Base-by-base conservation (phyloP, 2,888 invertebrate species). In the Drosophila engyochracea region DNA sequence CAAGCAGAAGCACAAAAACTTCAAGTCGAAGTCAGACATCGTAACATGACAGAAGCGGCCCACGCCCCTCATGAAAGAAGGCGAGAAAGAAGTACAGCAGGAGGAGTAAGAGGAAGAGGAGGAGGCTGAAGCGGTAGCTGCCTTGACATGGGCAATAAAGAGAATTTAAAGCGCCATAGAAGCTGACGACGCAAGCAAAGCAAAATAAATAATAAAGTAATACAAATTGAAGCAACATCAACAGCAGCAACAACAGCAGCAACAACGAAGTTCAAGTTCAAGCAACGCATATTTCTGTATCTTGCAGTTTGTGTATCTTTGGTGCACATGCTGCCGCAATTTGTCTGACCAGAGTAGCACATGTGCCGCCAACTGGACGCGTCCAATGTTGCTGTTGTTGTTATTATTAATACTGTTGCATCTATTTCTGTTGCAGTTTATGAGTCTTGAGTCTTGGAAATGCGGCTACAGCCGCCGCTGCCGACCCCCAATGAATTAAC, bases 61-160 rank as follows among this genome's bases (percentile, higher is more conserved):
- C 77, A 76, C 77, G 69, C 73, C 68, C 68, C 39, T 16, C 16
- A 16, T 25, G 47, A 25, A 35, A 33, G 28, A 44, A 31, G 19
- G 5, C 28, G 10, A 25, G 39, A 9, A 22, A 25, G 14, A 16
- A 16, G 25, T 9, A 47, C 22, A 16, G 47, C 0, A 47, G 25
- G 25, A 9, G 25, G 9, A 31, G 33, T 3, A 16, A 54, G 14
- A 31, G 39, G 1, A 6, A 3, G 5, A 31, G 14, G 51, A 12
- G 7, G 30, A 22, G 28, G 28, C 66, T 47, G 22, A 30, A 28
- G 62, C 70, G 25, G 70, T 55, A 53, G 59, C 71, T 73, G 89
- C 89, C 89, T 84, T 82, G 82, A 89, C 85, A 87, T 78, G 85
- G 80, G 82, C 89, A 89, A 82, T 89, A 87, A 87, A 87, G 71